phyloP scores from a whole-genome alignment of 2,113 vertebrate genomes.

The Pygoscelis adeliae region DNA sequence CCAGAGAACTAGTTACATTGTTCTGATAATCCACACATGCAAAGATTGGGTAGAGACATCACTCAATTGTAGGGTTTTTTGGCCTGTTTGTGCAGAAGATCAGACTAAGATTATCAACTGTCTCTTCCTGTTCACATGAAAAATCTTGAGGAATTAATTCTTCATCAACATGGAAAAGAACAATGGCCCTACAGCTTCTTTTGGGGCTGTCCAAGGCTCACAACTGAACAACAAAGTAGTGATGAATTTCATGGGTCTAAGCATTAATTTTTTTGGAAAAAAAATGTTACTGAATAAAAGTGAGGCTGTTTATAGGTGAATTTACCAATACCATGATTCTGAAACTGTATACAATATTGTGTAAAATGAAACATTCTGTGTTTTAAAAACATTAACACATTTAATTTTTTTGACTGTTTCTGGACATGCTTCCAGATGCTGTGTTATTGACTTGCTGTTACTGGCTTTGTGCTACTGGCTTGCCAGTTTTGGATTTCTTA shows the following conservation, averaged over 20 bases:
- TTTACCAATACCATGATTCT: neutral
- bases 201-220: neutral
- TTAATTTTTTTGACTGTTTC: neutral
- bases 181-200: neutral
- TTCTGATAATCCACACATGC: neutral
- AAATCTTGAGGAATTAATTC: neutral
- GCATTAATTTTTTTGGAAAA: neutral
- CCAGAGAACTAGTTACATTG: neutral
- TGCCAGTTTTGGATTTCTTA: neutral
- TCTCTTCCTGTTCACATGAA: neutral
- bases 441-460: neutral
- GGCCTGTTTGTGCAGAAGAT: neutral
- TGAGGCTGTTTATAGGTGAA: neutral
- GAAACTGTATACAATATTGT: neutral
- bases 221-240: neutral
- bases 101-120: neutral
- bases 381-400: neutral
- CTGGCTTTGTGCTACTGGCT: neutral
- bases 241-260: neutral
- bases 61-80: neutral
- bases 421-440: fast-evolving
- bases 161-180: neutral
- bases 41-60: neutral
- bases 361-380: neutral
- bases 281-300: neutral